Evolutionary conservation across 2,888 invertebrate species (phyloP).

Genomic region (Drosophila sordidapex): DNA sequence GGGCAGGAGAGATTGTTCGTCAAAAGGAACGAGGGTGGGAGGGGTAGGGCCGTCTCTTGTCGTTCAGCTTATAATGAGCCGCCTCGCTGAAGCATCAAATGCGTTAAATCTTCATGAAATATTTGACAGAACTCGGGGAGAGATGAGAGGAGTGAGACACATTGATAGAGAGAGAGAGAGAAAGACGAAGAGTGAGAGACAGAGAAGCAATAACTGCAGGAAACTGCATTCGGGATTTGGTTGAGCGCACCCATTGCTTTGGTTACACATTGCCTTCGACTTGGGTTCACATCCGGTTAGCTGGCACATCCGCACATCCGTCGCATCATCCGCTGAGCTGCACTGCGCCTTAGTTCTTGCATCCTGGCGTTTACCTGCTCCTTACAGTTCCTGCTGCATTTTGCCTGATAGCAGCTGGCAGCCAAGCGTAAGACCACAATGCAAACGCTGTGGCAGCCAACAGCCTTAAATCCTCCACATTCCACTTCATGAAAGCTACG

Average conservation of each 20-base stretch:
- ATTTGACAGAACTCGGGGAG: slow-evolving; percentile 36
- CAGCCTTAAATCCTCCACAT: slow-evolving; percentile 3
- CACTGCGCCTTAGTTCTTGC: neutral
- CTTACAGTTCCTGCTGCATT: slow-evolving; percentile 18
- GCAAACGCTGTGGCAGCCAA: slow-evolving; percentile 44
- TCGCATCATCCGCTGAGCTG: slow-evolving; percentile 29
- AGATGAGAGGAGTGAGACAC: neutral
- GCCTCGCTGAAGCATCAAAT: slow-evolving; percentile 59
- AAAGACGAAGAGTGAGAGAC: neutral
- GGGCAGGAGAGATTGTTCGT: neutral
- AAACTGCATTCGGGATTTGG: slow-evolving; percentile 5
- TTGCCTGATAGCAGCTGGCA: slow-evolving; percentile 26
- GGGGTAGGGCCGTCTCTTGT: neutral
- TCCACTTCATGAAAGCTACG: neutral
- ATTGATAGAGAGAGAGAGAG: neutral
- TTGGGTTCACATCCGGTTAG: slow-evolving; percentile 33
- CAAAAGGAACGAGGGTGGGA: neutral
- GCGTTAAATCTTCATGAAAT: slow-evolving; percentile 72
- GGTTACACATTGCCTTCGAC: slow-evolving; percentile 35
- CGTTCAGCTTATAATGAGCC: slow-evolving; percentile 53
- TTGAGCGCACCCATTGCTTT: slow-evolving; percentile 36
- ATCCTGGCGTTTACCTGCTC: slow-evolving; percentile 24
- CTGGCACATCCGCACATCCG: slow-evolving; percentile 47
- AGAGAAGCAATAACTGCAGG: neutral
- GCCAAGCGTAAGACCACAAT: slow-evolving; percentile 63